These are phyloP conservation scores for Anser brachyrhynchus DNA, from an alignment of 2,113 vertebrate species.

Conservation along the genomic window DNA sequence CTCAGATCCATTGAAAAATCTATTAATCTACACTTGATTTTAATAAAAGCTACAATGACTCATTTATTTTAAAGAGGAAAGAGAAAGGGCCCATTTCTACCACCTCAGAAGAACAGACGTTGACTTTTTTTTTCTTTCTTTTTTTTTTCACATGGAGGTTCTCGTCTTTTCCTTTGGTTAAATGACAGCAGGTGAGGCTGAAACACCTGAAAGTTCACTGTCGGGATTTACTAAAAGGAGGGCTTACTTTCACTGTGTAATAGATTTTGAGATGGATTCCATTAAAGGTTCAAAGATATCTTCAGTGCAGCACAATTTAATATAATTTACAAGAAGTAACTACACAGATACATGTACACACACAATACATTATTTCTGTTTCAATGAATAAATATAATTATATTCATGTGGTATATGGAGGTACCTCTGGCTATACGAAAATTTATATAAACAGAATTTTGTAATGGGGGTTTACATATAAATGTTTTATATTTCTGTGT, in stretches of 20 bases:
- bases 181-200: constrained; percentile 22
- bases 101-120: not conserved
- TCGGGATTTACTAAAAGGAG: constrained; percentile 5
- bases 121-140: not conserved
- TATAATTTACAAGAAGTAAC: not conserved
- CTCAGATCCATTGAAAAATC: constrained; percentile 21
- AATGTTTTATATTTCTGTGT: not conserved
- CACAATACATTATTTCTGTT: not conserved
- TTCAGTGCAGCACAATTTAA: not conserved
- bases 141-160: not conserved
- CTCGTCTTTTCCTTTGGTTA: constrained; percentile 5
- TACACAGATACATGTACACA: not conserved
- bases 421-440: not conserved
- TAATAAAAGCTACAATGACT: constrained; percentile 16
- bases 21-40: constrained; percentile 11
- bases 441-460: not conserved
- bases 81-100: not conserved
- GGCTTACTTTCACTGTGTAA: not conserved
- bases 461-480: not conserved
- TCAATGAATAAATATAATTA: not conserved
- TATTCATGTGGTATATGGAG: not conserved
- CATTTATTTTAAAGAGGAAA: constrained; percentile 47
- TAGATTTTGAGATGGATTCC: not conserved
- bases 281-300: constrained; percentile 16
- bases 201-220: constrained; percentile 4